Evolutionary conservation across 2,888 invertebrate species (phyloP).

Genomic region (Eupithecia centaureata): DNA sequence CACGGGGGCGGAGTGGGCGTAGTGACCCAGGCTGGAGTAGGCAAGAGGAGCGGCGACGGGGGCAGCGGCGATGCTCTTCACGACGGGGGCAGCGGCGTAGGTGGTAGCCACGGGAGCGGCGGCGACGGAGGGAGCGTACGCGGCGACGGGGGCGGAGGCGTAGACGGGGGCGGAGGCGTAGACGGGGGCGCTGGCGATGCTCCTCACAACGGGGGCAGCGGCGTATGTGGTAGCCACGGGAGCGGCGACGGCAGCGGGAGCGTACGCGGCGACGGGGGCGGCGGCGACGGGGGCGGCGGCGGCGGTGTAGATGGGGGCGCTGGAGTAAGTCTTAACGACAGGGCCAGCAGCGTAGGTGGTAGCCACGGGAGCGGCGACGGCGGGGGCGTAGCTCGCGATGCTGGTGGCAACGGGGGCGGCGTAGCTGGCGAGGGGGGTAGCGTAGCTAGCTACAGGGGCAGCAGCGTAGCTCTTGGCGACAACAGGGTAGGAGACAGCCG

Average conservation of each 20-base stretch:
- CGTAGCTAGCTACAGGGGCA: conserved; percentile 25
- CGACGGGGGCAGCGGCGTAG: conserved; percentile 47
- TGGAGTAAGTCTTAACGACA: conserved; percentile 43
- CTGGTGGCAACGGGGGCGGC: conserved; percentile 13
- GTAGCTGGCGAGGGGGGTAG: conserved; percentile 16
- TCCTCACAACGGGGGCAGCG: conserved; percentile 2
- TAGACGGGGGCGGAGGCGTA: conserved; percentile 36
- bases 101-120: not conserved
- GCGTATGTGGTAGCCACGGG: conserved; percentile 32
- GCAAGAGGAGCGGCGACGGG: conserved; percentile 48
- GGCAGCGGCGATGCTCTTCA: conserved; percentile 18
- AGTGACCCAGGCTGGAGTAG: too few species aligned
- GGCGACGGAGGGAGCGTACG: not conserved
- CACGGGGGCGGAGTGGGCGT: conserved; percentile 15
- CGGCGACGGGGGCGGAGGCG: conserved; percentile 16
- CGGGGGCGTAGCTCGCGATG: conserved; percentile 13
- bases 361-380: conserved; percentile 1
- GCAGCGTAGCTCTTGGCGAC: conserved; percentile 21
- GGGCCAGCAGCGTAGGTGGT: conserved; percentile 38
- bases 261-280: conserved; percentile 27
- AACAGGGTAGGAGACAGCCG: conserved; percentile 15
- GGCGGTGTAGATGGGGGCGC: conserved; percentile 55
- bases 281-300: conserved; percentile 37
- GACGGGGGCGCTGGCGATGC: not conserved
- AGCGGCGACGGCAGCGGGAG: not conserved